Percentiles rank a stretch among this genome's conserved stretches.
phyloP scores from a whole-genome alignment of 2,888 invertebrate species.

The Tipula vernalis region DNA sequence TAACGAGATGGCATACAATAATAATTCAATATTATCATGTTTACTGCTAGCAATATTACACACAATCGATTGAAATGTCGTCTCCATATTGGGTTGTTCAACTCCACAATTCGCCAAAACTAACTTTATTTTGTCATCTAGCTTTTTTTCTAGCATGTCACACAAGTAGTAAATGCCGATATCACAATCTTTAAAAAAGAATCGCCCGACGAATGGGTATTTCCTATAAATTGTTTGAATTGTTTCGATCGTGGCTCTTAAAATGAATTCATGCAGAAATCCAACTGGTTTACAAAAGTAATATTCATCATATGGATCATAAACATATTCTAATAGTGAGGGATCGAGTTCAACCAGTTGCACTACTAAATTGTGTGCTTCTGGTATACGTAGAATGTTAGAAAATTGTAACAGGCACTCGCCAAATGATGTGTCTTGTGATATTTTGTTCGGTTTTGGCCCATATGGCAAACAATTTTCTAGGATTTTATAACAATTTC shows the following conservation, averaged over 20 bases:
- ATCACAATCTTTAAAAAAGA: neutral
- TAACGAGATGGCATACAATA: neutral
- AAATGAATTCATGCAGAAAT: neutral
- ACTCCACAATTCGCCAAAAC: neutral
- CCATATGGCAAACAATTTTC: neutral
- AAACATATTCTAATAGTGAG: neutral
- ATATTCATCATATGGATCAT: too few relatives aligned
- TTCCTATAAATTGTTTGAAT: neutral
- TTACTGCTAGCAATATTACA: neutral
- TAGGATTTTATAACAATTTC: neutral
- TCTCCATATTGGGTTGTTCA: neutral
- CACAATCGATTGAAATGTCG: neutral
- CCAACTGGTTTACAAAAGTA: too few relatives aligned
- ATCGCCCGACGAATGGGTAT: neutral
- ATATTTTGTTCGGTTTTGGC: neutral
- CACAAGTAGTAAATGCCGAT: neutral
- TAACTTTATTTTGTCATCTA: neutral
- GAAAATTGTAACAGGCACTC: neutral
- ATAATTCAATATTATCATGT: neutral
- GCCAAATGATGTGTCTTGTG: neutral
- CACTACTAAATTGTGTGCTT: neutral
- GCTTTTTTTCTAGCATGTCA: neutral
- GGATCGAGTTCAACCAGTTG: neutral
- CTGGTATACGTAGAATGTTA: neutral
- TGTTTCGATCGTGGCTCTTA: neutral